Base-by-base conservation (phyloP, 1,140 invertebrate species). In the Apis florea region DNA sequence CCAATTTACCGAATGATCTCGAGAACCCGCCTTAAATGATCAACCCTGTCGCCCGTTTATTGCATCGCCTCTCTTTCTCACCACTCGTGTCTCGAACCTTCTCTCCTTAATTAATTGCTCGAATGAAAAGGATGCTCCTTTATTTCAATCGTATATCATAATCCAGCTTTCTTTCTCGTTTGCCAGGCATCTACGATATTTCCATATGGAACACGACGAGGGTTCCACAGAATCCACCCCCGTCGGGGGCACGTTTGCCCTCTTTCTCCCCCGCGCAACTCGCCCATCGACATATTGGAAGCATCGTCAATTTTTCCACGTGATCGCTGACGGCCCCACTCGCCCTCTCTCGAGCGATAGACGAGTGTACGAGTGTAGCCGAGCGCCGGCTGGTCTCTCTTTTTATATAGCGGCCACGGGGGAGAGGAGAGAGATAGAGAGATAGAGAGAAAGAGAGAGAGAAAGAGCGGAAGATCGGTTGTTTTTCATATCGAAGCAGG, bases 1-100 rank as follows among this genome's bases (percentile, higher is more conserved):
- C 88, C 91, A 92, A 93, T 93, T 93, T 92, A 83, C 85, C 89
- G 90, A 91, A 92, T 90, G 86, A 93, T 92, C 89, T 89, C 87
- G 81, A 90, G 79, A 89, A 90, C 80, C 79, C 70, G 68, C 67
- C 84, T 88, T 79, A 91, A 92, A 92, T 91, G 91, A 92, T 92
- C 92, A 92, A 91, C 90, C 88, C 63, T 21, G 40, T 76, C 31
- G 54, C n/a, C n/a, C 59, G 64, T 82, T 79, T 85, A 82, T 85
- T 83, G 64, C 75, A 40, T 58, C 54, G 21, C 31, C 0, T n/a
- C n/a, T n/a, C n/a, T n/a, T n/a, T n/a, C 40, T 56, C 24, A 31
- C 31, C 56, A 13, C 17, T 19, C 51, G 21, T 6, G 24, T 47
- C 31, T 76, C 64, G n/a, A 49, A n/a, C 12, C 2, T 13, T 2